Evolutionary conservation across 2,113 vertebrate genomes (phyloP).

Genomic region (Aphyosemion australe): DNA sequence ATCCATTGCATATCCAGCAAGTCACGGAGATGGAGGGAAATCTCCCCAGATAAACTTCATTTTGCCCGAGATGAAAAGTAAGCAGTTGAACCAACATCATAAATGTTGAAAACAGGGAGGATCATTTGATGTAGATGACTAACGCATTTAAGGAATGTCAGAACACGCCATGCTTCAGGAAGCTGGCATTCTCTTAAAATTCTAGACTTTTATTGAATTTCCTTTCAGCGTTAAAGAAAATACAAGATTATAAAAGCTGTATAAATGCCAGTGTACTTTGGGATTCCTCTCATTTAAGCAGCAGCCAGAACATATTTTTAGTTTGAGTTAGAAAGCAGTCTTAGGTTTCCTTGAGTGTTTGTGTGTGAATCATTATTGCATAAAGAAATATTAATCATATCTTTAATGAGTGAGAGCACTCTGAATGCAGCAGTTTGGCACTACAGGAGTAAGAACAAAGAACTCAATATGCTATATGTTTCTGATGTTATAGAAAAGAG

Average conservation of each 20-base stretch:
- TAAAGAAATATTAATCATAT: too few species aligned
- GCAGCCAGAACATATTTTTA: not conserved
- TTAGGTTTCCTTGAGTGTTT: too few species aligned
- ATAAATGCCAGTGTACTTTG: not conserved
- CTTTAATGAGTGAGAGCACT: too few species aligned
- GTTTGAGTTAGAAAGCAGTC: not conserved
- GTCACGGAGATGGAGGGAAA: conserved; percentile 18
- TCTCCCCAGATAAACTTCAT: conserved; percentile 5
- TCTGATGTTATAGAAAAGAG: too few species aligned
- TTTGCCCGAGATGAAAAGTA: conserved; percentile 8
- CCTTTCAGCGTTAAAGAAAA: not conserved
- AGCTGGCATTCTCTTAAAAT: not conserved
- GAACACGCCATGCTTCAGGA: not conserved
- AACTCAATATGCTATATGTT: too few species aligned
- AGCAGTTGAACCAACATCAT: conserved; percentile 13
- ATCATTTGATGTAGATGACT: conserved; percentile 3
- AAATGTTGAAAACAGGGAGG: not conserved
- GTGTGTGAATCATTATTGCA: too few species aligned
- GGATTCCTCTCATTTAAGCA: not conserved
- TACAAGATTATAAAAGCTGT: not conserved
- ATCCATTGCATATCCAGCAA: conserved; percentile 5
- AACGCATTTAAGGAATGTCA: not conserved
- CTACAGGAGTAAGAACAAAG: too few species aligned
- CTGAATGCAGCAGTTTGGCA: too few species aligned
- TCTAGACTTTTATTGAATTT: not conserved